A percentile compares a stretch with the other conserved stretches of the same genome.
Conservation (phyloP, 2,888 invertebrate species). For the Epirrhoe alternata region DNA sequence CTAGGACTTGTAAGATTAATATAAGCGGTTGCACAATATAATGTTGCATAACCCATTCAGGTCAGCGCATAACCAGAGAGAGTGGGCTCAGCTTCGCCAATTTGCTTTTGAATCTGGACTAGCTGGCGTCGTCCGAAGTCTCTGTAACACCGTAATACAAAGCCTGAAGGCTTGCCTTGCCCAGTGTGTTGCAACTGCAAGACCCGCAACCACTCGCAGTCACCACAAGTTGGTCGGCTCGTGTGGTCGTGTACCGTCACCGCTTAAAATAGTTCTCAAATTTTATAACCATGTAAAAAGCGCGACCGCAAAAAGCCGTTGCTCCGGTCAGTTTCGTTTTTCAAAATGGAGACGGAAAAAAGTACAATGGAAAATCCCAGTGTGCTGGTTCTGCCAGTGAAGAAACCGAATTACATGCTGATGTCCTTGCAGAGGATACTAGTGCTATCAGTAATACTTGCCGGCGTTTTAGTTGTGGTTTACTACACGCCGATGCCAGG, state of each 20-base stretch:
- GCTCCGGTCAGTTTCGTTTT: constrained; percentile 25
- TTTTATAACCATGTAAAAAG: constrained; percentile 32
- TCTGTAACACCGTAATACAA: constrained; percentile 42
- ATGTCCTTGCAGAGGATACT: constrained; percentile 87
- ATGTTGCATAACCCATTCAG: constrained; percentile 30
- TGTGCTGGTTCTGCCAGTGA: constrained; percentile 49
- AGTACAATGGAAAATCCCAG: constrained; percentile 53
- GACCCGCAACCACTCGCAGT: constrained; percentile 49
- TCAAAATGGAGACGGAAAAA: constrained; percentile 69
- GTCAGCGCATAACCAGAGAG: constrained; percentile 66
- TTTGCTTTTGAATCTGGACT: constrained; percentile 74
- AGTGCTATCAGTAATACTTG: constrained; percentile 87
- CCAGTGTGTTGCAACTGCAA: constrained; percentile 56
- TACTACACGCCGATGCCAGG: constrained; percentile 90
- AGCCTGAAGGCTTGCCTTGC: constrained; percentile 50
- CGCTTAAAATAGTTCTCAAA: constrained; percentile 32
- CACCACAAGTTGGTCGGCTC: constrained; percentile 72
- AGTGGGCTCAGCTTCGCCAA: constrained; percentile 60
- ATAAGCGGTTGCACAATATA: constrained; percentile 63
- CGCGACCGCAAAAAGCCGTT: constrained; percentile 21
- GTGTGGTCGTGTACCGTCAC: constrained; percentile 66
- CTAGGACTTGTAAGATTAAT: constrained; percentile 44
- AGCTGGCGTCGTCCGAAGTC: constrained; percentile 39
- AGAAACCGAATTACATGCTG: constrained; percentile 83
- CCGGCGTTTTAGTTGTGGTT: constrained; percentile 88